Percentiles rank a stretch among this genome's conserved stretches.
Conservation (phyloP, 1,140 invertebrate genomes). For the Vanessa atalanta region DNA sequence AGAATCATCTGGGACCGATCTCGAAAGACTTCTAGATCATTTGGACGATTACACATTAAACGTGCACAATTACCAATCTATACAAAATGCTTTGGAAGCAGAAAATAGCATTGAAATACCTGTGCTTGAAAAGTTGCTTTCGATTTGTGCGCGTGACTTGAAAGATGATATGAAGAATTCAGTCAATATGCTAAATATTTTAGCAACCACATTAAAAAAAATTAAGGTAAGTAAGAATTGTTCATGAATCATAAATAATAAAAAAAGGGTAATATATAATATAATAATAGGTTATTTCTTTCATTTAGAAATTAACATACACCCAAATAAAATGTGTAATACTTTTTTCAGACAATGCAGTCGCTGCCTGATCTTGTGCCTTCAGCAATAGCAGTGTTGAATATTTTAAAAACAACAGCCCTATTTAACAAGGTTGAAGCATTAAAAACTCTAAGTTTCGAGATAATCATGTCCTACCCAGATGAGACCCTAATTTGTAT, state of each 20-base stretch:
- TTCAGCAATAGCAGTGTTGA: conserved; percentile 53
- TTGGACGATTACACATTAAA: conserved; percentile 47
- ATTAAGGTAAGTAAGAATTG: conserved; percentile 58
- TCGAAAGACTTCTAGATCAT: conserved; percentile 44
- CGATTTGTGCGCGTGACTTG: conserved; percentile 53
- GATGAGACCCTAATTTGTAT: conserved; percentile 48
- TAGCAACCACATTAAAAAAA: conserved; percentile 54
- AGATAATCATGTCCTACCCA: conserved; percentile 55
- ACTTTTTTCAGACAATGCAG: conserved; percentile 44
- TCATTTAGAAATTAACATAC: too few relatives aligned
- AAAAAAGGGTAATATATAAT: not conserved
- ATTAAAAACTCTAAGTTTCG: conserved; percentile 53
- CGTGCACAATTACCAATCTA: conserved; percentile 44
- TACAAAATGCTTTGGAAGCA: conserved; percentile 51
- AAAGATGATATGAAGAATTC: conserved; percentile 56
- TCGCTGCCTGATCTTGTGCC: conserved; percentile 46
- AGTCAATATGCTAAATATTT: conserved; percentile 49
- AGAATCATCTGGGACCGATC: conserved; percentile 23
- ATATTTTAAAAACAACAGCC: conserved; percentile 52
- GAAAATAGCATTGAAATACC: conserved; percentile 35
- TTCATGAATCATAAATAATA: not conserved
- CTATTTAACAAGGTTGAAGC: conserved; percentile 43
- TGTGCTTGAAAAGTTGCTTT: conserved; percentile 50
- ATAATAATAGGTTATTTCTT: too few relatives aligned
- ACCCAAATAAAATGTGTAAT: not conserved